phyloP scores from a whole-genome alignment of 2,113 vertebrate species.

The Sarotherodon lohbergeri region DNA sequence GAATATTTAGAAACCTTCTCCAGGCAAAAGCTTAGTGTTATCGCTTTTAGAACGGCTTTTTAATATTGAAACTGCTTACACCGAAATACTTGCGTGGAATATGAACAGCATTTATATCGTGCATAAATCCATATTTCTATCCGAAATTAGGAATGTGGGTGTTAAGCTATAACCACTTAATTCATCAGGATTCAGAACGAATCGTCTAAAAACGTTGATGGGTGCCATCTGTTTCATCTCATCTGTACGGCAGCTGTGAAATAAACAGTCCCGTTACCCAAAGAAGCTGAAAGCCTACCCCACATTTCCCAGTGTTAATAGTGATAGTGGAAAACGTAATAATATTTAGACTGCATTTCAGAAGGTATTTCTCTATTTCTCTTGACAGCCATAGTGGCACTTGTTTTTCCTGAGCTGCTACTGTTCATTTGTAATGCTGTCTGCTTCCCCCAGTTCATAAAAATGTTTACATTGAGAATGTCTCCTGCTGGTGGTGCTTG shows the following conservation, averaged over 20 bases:
- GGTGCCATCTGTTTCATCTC: conserved; percentile 10
- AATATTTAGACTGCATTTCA: not conserved
- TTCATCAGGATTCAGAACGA: not conserved
- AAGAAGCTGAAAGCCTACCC: not conserved
- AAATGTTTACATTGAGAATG: conserved; percentile 9
- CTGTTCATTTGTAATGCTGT: not conserved
- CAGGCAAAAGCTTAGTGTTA: not conserved
- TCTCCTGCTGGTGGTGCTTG: not conserved
- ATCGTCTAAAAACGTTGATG: not conserved
- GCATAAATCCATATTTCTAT: not conserved
- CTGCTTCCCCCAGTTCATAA: not conserved
- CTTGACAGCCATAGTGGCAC: not conserved
- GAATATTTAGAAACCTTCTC: not conserved
- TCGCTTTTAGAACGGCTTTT: not conserved
- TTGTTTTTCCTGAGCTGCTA: not conserved
- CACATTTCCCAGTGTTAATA: not conserved
- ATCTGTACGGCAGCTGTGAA: not conserved
- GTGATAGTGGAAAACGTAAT: not conserved
- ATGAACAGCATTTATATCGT: not conserved
- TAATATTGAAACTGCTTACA: not conserved
- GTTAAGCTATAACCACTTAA: not conserved
- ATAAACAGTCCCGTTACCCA: not conserved
- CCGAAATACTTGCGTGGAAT: not conserved
- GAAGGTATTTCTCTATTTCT: not conserved
- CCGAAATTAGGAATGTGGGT: not conserved